phyloP scores from a whole-genome alignment of 2,888 invertebrate species.

The Ecliptopera silaceata region DNA sequence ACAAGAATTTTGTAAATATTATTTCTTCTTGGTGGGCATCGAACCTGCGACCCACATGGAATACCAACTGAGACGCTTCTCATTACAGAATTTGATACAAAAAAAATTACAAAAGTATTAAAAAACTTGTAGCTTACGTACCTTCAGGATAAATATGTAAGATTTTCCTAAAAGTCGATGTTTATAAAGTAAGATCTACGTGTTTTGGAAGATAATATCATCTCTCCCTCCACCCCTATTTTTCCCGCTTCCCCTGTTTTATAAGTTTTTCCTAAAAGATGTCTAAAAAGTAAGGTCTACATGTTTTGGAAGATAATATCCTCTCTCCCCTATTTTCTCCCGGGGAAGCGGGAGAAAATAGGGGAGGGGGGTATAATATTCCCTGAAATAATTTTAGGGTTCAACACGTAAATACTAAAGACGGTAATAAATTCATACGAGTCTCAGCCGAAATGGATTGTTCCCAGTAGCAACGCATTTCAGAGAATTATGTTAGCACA shows the following conservation, averaged over 20 bases:
- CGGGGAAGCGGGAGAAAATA: too few relatives aligned
- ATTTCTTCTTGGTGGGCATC: too few relatives aligned
- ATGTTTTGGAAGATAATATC: slow-evolving; percentile 47
- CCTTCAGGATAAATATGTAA: slow-evolving; percentile 37
- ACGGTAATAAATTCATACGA: slow-evolving; percentile 34
- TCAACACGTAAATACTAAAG: slow-evolving; percentile 29
- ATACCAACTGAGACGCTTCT: too few relatives aligned
- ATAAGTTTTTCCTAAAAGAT: slow-evolving; percentile 30
- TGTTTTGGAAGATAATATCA: slow-evolving; percentile 45
- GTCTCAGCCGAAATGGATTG: slow-evolving; percentile 28
- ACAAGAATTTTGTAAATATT: too few relatives aligned
- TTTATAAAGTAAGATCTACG: slow-evolving; percentile 45
- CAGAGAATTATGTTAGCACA: slow-evolving; percentile 17
- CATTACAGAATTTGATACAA: too few relatives aligned
- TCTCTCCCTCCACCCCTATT: slow-evolving; percentile 13
- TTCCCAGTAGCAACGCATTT: slow-evolving; percentile 19
- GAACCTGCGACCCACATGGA: too few relatives aligned
- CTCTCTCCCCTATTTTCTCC: slow-evolving; percentile 20
- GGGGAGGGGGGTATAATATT: too few relatives aligned
- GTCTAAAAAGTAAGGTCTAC: slow-evolving; percentile 44
- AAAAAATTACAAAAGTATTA: slow-evolving; percentile 15
- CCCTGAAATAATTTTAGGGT: slow-evolving; percentile 41
- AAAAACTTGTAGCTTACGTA: slow-evolving; percentile 32
- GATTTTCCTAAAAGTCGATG: slow-evolving; percentile 33
- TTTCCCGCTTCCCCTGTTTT: slow-evolving; percentile 28